These are phyloP conservation scores for Orbicella faveolata DNA, from an alignment of 64 coral and sea anemone species.

Conservation along the genomic window DNA sequence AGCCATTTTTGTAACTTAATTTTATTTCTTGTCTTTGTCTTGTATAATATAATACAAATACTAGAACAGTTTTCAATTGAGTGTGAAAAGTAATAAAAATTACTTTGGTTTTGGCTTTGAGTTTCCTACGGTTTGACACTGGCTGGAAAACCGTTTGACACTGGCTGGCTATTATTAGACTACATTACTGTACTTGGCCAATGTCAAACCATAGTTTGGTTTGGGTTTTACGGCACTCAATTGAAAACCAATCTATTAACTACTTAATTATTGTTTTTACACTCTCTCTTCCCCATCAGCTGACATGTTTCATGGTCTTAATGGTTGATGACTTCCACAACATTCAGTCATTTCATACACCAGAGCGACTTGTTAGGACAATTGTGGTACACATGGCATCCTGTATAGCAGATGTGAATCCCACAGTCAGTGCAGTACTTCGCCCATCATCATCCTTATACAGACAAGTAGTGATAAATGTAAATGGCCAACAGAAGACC, in stretches of 20 bases:
- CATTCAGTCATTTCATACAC: not conserved
- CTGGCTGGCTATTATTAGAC: too few species aligned
- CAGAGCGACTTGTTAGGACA: not conserved
- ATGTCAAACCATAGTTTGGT: too few species aligned
- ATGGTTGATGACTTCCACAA: slow-evolving; percentile 26
- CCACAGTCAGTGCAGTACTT: not conserved
- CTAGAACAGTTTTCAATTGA: too few species aligned
- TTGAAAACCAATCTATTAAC: not conserved
- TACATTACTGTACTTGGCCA: too few species aligned
- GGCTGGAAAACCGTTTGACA: too few species aligned
- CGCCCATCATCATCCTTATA: not conserved
- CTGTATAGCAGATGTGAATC: not conserved
- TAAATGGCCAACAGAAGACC: not conserved
- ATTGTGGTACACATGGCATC: slow-evolving; percentile 11
- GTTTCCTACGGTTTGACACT: too few species aligned
- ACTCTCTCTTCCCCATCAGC: not conserved
- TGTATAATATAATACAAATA: too few species aligned
- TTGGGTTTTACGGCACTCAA: not conserved
- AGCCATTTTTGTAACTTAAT: too few species aligned
- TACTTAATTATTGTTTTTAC: not conserved
- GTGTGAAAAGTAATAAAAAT: too few species aligned
- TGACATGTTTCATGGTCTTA: not conserved
- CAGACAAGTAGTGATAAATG: not conserved
- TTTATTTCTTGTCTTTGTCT: too few species aligned
- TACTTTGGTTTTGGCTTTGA: too few species aligned